phyloP scores from a whole-genome alignment of 1,140 invertebrate genomes.

The Drosophila oshimai region DNA sequence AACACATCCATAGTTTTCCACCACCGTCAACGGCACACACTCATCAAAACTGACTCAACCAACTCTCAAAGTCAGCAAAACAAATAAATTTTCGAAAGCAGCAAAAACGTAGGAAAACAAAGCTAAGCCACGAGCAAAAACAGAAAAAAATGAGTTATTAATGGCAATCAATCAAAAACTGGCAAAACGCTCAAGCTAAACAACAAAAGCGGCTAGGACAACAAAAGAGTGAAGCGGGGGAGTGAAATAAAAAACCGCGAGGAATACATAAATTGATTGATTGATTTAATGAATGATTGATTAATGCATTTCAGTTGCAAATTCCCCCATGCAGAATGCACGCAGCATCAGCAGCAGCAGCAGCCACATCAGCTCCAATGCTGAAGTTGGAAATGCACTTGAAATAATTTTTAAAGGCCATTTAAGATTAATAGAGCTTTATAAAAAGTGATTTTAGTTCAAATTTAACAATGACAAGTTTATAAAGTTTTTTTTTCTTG shows the following conservation, averaged over 20 bases:
- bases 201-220: constrained; percentile 23
- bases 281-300: constrained; percentile 82
- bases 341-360: constrained; percentile 16
- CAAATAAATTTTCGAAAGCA: constrained; percentile 63
- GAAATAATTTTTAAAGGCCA: background rate
- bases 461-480: too few relatives aligned
- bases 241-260: constrained; percentile 45
- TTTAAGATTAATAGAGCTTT: too few relatives aligned
- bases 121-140: constrained; percentile 31
- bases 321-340: constrained; percentile 76
- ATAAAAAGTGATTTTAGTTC: too few relatives aligned
- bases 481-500: too few relatives aligned
- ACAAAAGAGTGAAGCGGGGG: constrained; percentile 8
- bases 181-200: constrained; percentile 51
- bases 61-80: constrained; percentile 38
- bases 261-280: constrained; percentile 79
- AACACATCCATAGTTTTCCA: constrained; percentile 34
- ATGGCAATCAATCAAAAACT: constrained; percentile 76
- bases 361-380: constrained; percentile 7
- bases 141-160: constrained; percentile 76
- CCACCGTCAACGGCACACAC: background rate
- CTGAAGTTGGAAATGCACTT: constrained; percentile 18
- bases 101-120: constrained; percentile 25
- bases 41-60: constrained; percentile 45
- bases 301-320: constrained; percentile 80